Conservation (phyloP, 2,113 vertebrate genomes). For the Pelodiscus sinensis region DNA sequence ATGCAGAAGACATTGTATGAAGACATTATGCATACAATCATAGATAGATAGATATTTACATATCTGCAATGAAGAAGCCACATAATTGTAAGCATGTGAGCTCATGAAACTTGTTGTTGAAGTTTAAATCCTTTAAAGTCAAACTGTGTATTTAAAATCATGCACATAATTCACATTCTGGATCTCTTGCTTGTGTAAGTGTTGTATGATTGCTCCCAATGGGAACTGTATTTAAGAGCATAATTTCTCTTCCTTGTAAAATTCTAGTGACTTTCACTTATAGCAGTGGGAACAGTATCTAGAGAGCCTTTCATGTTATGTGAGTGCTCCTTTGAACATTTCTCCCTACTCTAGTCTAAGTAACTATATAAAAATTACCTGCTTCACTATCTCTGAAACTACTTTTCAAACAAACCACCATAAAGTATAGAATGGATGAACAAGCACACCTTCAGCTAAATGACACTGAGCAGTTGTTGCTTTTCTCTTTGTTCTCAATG, state of each 20-base stretch:
- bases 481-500: neutral
- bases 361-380: neutral
- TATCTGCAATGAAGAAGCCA: neutral
- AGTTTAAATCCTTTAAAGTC: neutral
- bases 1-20: neutral
- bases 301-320: rapidly evolving
- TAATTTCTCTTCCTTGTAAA: neutral
- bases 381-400: neutral
- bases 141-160: neutral
- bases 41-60: neutral
- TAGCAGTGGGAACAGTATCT: neutral
- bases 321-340: neutral
- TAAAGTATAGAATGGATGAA: neutral
- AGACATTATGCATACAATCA: too few relatives aligned
- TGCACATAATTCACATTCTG: rapidly evolving
- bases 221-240: neutral
- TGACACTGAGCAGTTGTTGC: neutral
- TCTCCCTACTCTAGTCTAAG: neutral
- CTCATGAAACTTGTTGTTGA: neutral
- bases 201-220: neutral
- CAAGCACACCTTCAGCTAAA: neutral
- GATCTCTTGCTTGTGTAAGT: neutral
- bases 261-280: neutral
- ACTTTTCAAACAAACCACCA: neutral
- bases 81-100: neutral